Base-by-base conservation (phyloP, 2,888 invertebrate genomes). In the Stenodera caucasica region DNA sequence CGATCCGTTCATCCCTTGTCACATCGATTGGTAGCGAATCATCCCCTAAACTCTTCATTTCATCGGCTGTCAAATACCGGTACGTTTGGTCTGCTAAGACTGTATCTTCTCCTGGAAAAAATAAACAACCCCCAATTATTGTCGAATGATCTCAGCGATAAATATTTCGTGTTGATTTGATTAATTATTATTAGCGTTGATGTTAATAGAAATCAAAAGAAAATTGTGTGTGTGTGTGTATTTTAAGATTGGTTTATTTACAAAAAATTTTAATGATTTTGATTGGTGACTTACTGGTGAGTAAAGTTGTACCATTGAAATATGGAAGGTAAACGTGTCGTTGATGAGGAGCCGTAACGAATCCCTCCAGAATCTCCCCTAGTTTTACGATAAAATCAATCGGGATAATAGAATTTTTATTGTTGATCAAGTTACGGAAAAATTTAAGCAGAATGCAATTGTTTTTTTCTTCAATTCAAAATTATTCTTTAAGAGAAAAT, bases 31-130 rank as follows among this genome's bases (percentile, higher is more conserved):
- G 94, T 68, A 96, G 81, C 11, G 95, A 95, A 82, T 96, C 96
- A 77, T 96, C 96, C 63, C 94, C 95, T 67, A 96, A 84, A 8
- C 94, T 94, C 83, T 96, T 96, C 94, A 96, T 95, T 78, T 96
- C 96, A 78, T 96, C 96, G 67, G 93, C 94, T 60, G 95, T 96
- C 81, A 96, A 84, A 82, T 96, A 96, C 65, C 94, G 88, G 82
- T 96, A 96, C 32, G 91, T 91, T 78, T 92, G 91, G 81, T 96
- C 95, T 73, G 92, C 94, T 70, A 94, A 84, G 81, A 94, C 90
- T 59, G 92, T 91, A 80, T 96, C 95, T 84, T 96, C 95, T 78
- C 93, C 95, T 95, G 77, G 49, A 78, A 74, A 49, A 56, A 49
- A 53, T 1, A 21, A 4, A 9, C 15, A n/a, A n/a, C n/a, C n/a